These are phyloP conservation scores for Trachythela sp. DNA, from an alignment of 64 coral and sea anemone species.

Conservation along the genomic window DNA sequence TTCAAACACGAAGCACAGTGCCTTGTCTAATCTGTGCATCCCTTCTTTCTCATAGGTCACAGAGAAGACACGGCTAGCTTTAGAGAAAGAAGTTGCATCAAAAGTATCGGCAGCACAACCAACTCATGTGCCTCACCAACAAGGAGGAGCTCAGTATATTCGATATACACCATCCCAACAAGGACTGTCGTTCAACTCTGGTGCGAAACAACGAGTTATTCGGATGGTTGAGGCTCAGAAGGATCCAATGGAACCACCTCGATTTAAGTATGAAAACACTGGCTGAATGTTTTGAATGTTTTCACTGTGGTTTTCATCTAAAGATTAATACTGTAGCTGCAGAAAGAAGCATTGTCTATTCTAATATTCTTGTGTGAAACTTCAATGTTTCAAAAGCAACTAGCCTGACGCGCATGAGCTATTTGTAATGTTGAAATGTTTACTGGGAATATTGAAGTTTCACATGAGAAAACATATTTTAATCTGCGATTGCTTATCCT, in stretches of 20 bases:
- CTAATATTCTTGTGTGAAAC: no score
- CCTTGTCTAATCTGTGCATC: background rate
- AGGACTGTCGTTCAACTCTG: constrained; percentile 87
- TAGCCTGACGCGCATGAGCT: no score
- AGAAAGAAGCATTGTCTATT: no score
- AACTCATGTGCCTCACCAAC: constrained; percentile 72
- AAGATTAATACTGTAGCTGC: no score
- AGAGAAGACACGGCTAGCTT: constrained; percentile 80
- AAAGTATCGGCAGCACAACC: constrained; percentile 94
- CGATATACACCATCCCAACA: constrained; percentile 93
- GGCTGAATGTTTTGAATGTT: background rate
- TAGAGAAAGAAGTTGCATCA: constrained; percentile 90
- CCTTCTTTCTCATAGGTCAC: constrained; percentile 40
- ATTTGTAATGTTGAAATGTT: no score
- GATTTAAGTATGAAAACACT: constrained; percentile 67
- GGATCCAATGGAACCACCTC: constrained; percentile 96
- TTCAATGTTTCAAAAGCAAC: no score
- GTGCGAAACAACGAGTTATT: constrained; percentile 91
- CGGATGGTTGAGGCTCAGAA: constrained; percentile 96
- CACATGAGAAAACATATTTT: no score
- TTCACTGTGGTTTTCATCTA: no score
- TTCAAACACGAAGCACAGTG: background rate
- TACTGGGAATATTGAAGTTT: no score
- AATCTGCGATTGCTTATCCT: no score
- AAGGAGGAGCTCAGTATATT: constrained; percentile 86